These are phyloP conservation scores for Sebastes nivosus DNA, from an alignment of 2,797 vertebrate genomes.

Conservation along the genomic window DNA sequence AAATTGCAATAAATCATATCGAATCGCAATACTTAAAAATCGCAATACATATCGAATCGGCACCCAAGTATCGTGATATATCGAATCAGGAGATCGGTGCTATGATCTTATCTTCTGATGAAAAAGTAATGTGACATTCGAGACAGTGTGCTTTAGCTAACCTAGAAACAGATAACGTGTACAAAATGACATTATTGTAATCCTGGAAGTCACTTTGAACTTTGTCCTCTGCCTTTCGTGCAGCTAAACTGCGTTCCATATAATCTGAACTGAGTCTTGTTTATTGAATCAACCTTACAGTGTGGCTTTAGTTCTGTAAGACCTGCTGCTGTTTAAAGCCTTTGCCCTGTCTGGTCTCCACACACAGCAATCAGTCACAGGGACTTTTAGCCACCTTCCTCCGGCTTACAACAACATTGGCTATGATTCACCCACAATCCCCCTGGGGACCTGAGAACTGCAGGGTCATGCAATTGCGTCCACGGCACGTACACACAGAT, in stretches of 20 bases:
- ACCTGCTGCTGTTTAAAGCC: conserved; percentile 1
- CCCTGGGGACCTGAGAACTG: conserved; percentile 4
- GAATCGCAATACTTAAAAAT: too few species aligned
- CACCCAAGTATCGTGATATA: fast-evolving
- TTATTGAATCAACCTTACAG: conserved; percentile 18
- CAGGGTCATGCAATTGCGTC: conserved; percentile 10
- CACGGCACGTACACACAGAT: not conserved
- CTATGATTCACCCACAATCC: conserved; percentile 48
- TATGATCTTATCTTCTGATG: conserved; percentile 31
- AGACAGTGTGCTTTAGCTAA: conserved; percentile 13
- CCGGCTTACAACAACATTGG: conserved; percentile 8
- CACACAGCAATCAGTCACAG: conserved; percentile 30
- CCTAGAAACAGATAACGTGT: conserved; percentile 43
- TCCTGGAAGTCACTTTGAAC: not conserved
- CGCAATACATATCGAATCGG: too few species aligned
- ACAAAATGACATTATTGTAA: conserved; percentile 23
- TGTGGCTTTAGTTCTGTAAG: not conserved
- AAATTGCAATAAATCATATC: too few species aligned
- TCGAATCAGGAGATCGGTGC: too few species aligned
- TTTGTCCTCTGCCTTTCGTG: not conserved
- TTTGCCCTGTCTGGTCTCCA: conserved; percentile 7
- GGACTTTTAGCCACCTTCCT: conserved; percentile 29
- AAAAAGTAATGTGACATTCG: conserved; percentile 45
- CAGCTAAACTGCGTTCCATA: not conserved
- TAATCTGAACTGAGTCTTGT: not conserved